Percentiles rank a stretch among this genome's conserved stretches.
These are phyloP conservation scores for Linurgus olivaceus DNA, from an alignment of 2,797 vertebrate species.

Conservation along the genomic window DNA sequence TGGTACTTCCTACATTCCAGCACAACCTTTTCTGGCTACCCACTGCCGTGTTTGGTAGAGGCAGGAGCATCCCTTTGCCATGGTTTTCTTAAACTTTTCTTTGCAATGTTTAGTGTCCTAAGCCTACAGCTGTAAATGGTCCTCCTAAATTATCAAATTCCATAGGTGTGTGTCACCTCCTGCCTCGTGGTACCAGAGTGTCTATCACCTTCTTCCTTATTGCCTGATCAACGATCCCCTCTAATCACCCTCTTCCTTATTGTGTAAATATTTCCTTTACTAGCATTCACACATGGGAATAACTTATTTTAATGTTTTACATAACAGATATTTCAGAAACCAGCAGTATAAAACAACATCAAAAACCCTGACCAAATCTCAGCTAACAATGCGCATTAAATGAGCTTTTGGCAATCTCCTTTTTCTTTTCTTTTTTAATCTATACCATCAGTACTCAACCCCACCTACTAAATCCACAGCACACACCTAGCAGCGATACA, in stretches of 20 bases:
- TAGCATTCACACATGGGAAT: not conserved
- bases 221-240: not conserved
- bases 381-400: not conserved
- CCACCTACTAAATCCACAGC: slow-evolving; percentile 22
- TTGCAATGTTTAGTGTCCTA: not conserved
- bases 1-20: not conserved
- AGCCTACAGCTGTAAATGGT: not conserved
- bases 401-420: not conserved
- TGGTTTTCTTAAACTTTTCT: not conserved
- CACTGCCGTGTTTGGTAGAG: not conserved
- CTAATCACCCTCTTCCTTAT: slow-evolving; percentile 41
- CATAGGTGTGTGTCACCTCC: not conserved
- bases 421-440: not conserved
- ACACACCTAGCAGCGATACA: not conserved
- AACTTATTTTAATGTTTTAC: not conserved
- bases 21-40: not conserved
- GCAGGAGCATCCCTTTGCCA: not conserved
- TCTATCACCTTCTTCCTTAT: slow-evolving; percentile 37
- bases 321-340: not conserved
- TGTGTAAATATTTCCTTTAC: not conserved
- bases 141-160: slow-evolving; percentile 26
- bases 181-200: not conserved
- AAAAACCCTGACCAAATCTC: not conserved
- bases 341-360: not conserved
- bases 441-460: not conserved